Evolutionary conservation across 2,888 invertebrate species (phyloP), one percentile per base, ranked within the genome.

Genomic region (Drosophila demipolita): DNA sequence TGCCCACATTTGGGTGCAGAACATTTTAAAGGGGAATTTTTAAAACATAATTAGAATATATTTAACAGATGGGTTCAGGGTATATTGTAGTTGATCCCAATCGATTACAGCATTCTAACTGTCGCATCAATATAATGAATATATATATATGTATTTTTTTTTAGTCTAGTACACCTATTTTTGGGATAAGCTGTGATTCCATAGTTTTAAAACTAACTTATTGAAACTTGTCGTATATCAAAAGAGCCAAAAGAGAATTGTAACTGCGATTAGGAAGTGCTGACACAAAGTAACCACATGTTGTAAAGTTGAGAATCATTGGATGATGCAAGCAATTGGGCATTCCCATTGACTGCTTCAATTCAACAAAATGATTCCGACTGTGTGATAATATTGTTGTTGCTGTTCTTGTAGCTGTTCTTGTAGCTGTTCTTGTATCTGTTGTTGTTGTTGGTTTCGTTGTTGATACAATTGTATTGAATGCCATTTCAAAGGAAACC

Each of bases 281-380:
- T 20, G 20, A 54, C 17, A 53, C 5, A 53, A 48, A n/a, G 66
- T 55, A 17, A 55, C 26, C 38, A 26, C n/a, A 40, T 11, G 60
- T 23, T 20, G 29, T 40, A 54, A 67, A 67, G 50, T 67, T 50
- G 32, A 50, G 57, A 59, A 54, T 64, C 71, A 72, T 71, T 71
- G 40, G 64, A 67, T 67, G 69, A 69, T 52, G 53, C 68, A 68
- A 40, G 58, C 52, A 59, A 68, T 55, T 70, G 42, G 32, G 49
- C 26, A 49, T 55, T 54, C 54, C 54, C 70, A 69, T 69, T 69
- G 69, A 69, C 53, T 59, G 45, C 50, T 38, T 45, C 52, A 50
- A 15, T 68, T 60, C 67, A 49, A 33, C 20, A 42, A 50, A 58
- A 57, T 36, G 42, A 52, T 42, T 36, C 8, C 5, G 42, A 57